These are phyloP conservation scores for Arion vulgaris DNA, from an alignment of 1,140 invertebrate species.

Conservation along the genomic window DNA sequence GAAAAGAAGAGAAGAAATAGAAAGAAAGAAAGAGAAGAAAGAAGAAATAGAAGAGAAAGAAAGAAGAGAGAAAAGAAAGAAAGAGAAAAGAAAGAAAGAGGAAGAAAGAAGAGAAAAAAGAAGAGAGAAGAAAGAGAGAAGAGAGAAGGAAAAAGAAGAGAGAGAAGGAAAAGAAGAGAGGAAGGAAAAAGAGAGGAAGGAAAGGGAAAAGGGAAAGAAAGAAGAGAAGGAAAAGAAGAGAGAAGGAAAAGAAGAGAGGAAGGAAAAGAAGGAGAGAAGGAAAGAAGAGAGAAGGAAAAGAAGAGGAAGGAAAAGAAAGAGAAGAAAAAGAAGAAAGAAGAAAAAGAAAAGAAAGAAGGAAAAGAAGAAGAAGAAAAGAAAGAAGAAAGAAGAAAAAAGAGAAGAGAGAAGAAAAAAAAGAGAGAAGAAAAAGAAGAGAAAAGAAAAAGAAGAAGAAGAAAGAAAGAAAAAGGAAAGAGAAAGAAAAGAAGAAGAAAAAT, in stretches of 20 bases:
- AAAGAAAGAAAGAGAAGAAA: no score
- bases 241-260: neutral
- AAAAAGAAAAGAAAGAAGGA: neutral
- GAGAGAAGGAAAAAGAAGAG: no score
- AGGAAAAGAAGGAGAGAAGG: neutral
- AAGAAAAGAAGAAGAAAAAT: no score
- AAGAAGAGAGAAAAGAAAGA: neutral
- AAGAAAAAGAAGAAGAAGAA: no score
- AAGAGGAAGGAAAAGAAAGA: no score
- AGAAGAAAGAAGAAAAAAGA: neutral
- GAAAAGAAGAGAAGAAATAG: no score
- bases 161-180: neutral
- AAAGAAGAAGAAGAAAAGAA: slow-evolving; percentile 7
- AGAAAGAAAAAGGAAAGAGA: no score
- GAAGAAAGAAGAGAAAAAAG: neutral
- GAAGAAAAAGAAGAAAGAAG: no score
- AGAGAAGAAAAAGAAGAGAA: neutral
- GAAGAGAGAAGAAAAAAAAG: neutral
- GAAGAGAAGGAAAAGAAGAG: neutral
- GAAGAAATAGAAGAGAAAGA: no score
- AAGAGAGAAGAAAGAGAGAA: neutral
- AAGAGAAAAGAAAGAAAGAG: neutral
- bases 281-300: neutral
- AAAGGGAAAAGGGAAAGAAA: neutral
- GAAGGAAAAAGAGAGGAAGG: neutral